phyloP scores from a whole-genome alignment of 2,888 invertebrate species.

The Megalurothrips usitatus region DNA sequence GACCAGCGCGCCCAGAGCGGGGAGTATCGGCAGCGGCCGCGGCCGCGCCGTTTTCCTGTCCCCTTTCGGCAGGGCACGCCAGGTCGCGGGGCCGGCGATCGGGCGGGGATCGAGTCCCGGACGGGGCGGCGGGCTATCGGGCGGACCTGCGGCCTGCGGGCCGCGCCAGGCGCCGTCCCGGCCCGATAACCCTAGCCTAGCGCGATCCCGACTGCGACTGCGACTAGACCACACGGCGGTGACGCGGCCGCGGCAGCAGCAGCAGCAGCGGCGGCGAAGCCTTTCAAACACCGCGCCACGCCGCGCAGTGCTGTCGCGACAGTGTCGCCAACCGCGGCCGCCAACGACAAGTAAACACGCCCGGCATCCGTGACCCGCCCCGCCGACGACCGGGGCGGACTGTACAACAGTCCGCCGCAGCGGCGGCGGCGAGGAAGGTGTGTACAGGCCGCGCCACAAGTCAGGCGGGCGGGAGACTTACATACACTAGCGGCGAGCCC shows the following conservation, averaged over 20 bases:
- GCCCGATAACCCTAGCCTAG: slow-evolving; percentile 2
- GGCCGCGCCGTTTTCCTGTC: not conserved
- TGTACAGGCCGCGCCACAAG: not conserved
- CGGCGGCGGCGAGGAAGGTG: not conserved
- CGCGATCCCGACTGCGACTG: not conserved
- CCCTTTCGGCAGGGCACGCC: not conserved
- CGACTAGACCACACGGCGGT: too few relatives aligned
- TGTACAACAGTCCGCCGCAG: not conserved
- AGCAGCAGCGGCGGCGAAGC: not conserved
- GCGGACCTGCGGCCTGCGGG: not conserved
- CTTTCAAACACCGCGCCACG: too few relatives aligned
- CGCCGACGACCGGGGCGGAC: not conserved
- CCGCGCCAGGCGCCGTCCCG: not conserved
- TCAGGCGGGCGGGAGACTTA: not conserved
- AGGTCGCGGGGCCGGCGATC: not conserved
- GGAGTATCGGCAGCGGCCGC: not conserved
- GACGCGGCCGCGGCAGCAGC: not conserved
- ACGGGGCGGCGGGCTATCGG: not conserved
- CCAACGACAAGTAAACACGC: not conserved
- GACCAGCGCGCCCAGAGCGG: too few relatives aligned
- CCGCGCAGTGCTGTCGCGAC: not conserved
- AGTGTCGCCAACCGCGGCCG: not conserved
- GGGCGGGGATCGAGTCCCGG: not conserved
- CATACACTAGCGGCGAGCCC: not conserved
- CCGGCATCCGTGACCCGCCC: not conserved